phyloP scores from a whole-genome alignment of 2,797 vertebrate genomes.

The Epinephelus awoara region DNA sequence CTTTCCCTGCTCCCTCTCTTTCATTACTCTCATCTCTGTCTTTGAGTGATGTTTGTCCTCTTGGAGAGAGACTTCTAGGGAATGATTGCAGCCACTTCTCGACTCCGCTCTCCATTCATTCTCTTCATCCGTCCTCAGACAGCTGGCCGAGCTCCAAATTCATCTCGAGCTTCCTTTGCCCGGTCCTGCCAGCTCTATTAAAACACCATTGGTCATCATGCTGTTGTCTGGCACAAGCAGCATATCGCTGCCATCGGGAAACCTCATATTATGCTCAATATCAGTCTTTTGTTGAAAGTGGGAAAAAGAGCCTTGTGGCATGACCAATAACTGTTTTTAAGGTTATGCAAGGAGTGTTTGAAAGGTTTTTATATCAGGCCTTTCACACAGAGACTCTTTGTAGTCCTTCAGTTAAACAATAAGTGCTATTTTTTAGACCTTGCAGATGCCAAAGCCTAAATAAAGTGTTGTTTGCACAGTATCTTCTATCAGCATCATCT shows the following conservation, averaged over 20 bases:
- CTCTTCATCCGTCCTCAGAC: constrained; percentile 60
- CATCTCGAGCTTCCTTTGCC: constrained; percentile 58
- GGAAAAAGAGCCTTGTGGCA: background rate
- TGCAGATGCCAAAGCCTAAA: no score
- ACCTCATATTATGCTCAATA: constrained; percentile 20
- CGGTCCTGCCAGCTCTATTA: constrained; percentile 70
- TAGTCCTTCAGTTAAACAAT: background rate
- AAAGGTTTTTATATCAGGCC: background rate
- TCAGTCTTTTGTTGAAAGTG: constrained; percentile 3
- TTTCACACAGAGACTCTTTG: background rate
- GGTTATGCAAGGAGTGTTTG: background rate
- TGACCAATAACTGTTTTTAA: background rate
- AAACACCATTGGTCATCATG: constrained; percentile 70
- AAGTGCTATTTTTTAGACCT: background rate
- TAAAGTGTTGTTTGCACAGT: background rate
- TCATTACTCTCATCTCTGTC: constrained; percentile 50
- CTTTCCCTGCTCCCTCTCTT: constrained; percentile 37
- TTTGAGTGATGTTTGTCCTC: constrained; percentile 69
- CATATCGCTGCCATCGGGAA: constrained; percentile 24
- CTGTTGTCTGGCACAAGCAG: constrained; percentile 67
- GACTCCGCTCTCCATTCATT: constrained; percentile 65
- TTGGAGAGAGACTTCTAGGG: constrained; percentile 60
- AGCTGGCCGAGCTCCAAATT: constrained; percentile 65
- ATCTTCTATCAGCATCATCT: background rate
- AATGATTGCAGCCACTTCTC: constrained; percentile 73